Conservation (phyloP, 2,113 vertebrate genomes). For the Paramormyrops kingsleyae region DNA sequence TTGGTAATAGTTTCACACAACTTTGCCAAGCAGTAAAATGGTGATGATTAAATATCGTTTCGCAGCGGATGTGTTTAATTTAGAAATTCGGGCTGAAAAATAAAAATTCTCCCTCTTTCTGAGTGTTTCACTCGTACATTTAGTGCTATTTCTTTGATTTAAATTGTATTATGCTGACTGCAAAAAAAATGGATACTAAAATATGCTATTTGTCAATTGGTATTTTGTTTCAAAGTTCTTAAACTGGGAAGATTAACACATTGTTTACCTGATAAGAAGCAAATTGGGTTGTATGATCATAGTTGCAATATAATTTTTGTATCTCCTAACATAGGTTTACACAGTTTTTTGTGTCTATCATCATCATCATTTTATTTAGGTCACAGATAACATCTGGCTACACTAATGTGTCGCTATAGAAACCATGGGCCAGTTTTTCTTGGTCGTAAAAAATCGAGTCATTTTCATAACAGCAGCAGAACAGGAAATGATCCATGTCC, state of each 20-base stretch:
- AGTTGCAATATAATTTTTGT: neutral
- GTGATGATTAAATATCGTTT: conserved; percentile 50
- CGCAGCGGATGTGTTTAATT: conserved; percentile 53
- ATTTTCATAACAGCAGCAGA: neutral
- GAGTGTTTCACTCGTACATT: neutral
- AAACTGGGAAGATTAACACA: neutral
- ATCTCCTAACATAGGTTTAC: neutral
- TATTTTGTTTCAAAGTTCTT: neutral
- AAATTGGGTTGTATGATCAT: neutral
- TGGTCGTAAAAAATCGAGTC: neutral
- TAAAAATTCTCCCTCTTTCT: neutral
- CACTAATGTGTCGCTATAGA: neutral
- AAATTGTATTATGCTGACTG: neutral
- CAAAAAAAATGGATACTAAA: neutral
- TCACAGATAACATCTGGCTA: neutral
- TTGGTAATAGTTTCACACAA: conserved; percentile 42
- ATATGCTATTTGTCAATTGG: neutral
- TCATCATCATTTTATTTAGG: neutral
- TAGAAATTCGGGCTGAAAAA: conserved; percentile 16
- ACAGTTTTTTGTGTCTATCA: neutral
- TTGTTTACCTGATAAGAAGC: neutral
- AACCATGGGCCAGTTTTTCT: neutral
- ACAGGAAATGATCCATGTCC: neutral
- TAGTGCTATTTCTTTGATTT: neutral
- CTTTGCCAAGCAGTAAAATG: conserved; percentile 45